phyloP scores from a whole-genome alignment of 2,113 vertebrate genomes.

The Solea solea region DNA sequence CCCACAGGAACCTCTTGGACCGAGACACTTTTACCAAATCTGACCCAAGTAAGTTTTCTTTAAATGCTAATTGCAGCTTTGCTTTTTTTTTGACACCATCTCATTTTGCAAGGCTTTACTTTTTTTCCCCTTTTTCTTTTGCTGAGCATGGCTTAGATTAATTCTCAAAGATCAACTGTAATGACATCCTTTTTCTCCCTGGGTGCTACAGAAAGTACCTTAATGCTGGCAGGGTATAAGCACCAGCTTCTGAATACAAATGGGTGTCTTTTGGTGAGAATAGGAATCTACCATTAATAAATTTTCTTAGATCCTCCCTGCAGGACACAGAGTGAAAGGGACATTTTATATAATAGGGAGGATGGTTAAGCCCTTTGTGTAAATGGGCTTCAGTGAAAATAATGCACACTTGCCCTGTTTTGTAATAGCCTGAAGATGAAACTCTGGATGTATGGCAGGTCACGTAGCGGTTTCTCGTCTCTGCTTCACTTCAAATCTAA shows the following conservation, averaged over 20 bases:
- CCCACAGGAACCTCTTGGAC: constrained; percentile 90
- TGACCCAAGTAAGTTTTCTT: constrained; percentile 88
- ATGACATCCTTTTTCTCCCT: constrained; percentile 72
- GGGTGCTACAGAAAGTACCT: constrained; percentile 62
- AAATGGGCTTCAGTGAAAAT: constrained; percentile 41
- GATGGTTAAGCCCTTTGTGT: constrained; percentile 51
- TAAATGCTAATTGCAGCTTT: constrained; percentile 15
- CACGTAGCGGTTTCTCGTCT: constrained; percentile 3
- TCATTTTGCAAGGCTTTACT: constrained; percentile 4
- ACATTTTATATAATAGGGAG: constrained; percentile 45
- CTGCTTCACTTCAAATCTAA: constrained; percentile 37
- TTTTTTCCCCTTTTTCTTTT: constrained; percentile 38
- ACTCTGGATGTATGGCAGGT: constrained; percentile 34
- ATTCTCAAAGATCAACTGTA: constrained; percentile 78
- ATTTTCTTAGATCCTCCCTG: constrained; percentile 45
- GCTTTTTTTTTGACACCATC: not conserved
- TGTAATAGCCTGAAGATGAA: constrained; percentile 43
- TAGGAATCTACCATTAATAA: constrained; percentile 30
- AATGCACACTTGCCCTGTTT: constrained; percentile 30
- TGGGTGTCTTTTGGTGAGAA: constrained; percentile 55
- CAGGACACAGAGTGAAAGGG: constrained; percentile 29
- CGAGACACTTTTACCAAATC: constrained; percentile 98
- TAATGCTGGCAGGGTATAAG: constrained; percentile 70
- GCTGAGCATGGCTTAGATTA: constrained; percentile 64
- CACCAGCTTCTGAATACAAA: constrained; percentile 74